A percentile compares a stretch with the other conserved stretches of the same genome.
phyloP scores from a whole-genome alignment of 2,888 invertebrate species.

The Tetragnatha montana region DNA sequence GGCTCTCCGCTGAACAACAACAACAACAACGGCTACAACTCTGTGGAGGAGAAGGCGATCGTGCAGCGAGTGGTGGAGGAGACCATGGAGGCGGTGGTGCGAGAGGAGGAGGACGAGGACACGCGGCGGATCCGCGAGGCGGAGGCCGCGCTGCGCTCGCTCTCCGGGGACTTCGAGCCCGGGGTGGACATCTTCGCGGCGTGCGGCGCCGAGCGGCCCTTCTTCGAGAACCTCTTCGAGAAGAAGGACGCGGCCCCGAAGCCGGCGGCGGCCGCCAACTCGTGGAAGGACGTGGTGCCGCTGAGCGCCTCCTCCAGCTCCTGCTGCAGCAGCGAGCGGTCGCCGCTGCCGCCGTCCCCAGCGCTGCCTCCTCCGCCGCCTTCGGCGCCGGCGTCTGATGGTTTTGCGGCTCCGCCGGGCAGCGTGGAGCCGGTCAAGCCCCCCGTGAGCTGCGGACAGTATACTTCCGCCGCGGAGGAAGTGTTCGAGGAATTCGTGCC shows the following conservation, averaged over 20 bases:
- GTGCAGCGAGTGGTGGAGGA: slow-evolving; percentile 65
- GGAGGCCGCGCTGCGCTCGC: slow-evolving; percentile 88
- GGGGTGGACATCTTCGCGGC: slow-evolving; percentile 66
- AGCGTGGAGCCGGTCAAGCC: slow-evolving; percentile 46
- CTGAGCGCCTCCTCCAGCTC: slow-evolving; percentile 73
- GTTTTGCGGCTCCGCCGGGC: slow-evolving; percentile 45
- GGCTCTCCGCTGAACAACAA: neutral
- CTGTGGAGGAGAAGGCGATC: slow-evolving; percentile 45
- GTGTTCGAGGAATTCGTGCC: slow-evolving; percentile 62
- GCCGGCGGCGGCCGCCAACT: slow-evolving; percentile 72
- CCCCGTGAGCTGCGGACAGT: slow-evolving; percentile 66
- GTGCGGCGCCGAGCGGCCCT: slow-evolving; percentile 76
- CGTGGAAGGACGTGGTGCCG: slow-evolving; percentile 73
- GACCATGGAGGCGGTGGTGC: slow-evolving; percentile 61
- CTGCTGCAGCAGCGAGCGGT: slow-evolving; percentile 66
- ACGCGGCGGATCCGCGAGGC: slow-evolving; percentile 87
- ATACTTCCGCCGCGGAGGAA: slow-evolving; percentile 62
- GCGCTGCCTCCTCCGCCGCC: slow-evolving; percentile 41
- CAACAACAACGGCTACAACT: neutral
- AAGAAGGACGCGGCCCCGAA: slow-evolving; percentile 71
- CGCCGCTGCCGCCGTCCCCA: slow-evolving; percentile 65
- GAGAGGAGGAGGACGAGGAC: slow-evolving; percentile 82
- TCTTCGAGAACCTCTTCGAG: slow-evolving; percentile 73
- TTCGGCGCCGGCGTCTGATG: slow-evolving; percentile 55
- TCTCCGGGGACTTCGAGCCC: slow-evolving; percentile 87